A percentile compares a stretch with the other conserved stretches of the same genome.
These are phyloP conservation scores for Pleuronectes platessa DNA, from an alignment of 2,113 vertebrate genomes.

Conservation along the genomic window DNA sequence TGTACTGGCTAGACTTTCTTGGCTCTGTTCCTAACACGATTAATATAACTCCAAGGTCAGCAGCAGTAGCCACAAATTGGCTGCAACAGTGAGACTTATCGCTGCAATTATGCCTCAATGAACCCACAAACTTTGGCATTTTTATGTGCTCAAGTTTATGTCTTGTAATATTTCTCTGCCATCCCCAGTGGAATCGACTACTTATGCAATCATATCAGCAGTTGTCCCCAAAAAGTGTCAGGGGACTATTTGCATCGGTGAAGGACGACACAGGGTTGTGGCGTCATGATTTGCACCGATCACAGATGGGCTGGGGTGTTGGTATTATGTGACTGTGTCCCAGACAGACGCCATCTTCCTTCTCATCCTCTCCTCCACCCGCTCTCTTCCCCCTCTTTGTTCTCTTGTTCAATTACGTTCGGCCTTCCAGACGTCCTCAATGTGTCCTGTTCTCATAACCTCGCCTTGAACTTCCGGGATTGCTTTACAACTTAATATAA, in stretches of 20 bases:
- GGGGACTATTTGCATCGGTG: neutral
- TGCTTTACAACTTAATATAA: constrained; percentile 52
- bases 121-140: constrained; percentile 10
- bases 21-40: neutral
- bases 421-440: constrained; percentile 56
- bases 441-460: constrained; percentile 56
- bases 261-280: neutral
- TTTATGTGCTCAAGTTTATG: constrained; percentile 12
- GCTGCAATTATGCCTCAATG: neutral
- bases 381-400: constrained; percentile 41
- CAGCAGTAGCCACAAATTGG: constrained; percentile 7
- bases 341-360: constrained; percentile 47
- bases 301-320: constrained; percentile 26
- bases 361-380: constrained; percentile 17
- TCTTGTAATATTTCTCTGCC: neutral
- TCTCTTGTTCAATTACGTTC: constrained; percentile 52
- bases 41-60: constrained; percentile 24
- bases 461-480: constrained; percentile 55
- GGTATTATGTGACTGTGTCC: constrained; percentile 47
- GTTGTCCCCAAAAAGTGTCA: neutral
- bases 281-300: neutral
- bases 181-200: constrained; percentile 2
- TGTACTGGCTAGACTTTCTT: neutral
- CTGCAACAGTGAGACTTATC: constrained; percentile 1
- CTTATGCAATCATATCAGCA: constrained; percentile 8